Conservation (phyloP, 2,113 vertebrate genomes). For the Bombycilla garrulus region DNA sequence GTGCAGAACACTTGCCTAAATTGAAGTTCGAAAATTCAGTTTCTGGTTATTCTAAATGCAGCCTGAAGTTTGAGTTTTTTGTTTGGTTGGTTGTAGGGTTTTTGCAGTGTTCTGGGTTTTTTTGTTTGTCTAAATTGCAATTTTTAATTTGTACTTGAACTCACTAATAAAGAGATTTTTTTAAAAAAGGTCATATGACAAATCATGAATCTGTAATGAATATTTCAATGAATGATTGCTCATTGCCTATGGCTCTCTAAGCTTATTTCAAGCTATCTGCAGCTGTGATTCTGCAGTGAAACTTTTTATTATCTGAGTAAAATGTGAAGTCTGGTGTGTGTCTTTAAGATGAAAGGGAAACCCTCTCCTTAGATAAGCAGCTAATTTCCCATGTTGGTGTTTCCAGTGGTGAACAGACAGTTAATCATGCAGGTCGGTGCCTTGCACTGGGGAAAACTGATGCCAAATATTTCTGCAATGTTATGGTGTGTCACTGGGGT, state of each 20-base stretch:
- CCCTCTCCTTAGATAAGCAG: background rate
- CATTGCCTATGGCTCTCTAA: constrained; percentile 11
- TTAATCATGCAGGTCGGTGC: background rate
- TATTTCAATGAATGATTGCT: background rate
- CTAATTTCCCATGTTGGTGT: background rate
- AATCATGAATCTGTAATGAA: constrained; percentile 6
- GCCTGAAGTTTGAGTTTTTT: background rate
- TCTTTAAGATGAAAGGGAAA: background rate
- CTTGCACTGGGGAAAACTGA: background rate
- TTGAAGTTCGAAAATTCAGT: background rate
- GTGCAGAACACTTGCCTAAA: background rate
- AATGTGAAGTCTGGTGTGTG: background rate
- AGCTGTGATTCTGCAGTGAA: background rate
- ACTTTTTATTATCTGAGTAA: background rate
- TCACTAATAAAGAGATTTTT: background rate
- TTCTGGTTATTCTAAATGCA: background rate
- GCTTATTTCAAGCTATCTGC: background rate
- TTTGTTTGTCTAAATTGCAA: background rate
- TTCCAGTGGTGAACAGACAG: background rate
- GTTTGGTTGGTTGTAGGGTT: background rate
- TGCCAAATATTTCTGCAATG: background rate
- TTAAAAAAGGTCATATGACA: background rate
- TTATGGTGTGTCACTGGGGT: background rate
- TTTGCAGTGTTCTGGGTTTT: background rate
- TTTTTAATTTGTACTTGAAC: constrained; percentile 24